Conservation (phyloP, 1,140 invertebrate species). For the Trichogramma pretiosum region DNA sequence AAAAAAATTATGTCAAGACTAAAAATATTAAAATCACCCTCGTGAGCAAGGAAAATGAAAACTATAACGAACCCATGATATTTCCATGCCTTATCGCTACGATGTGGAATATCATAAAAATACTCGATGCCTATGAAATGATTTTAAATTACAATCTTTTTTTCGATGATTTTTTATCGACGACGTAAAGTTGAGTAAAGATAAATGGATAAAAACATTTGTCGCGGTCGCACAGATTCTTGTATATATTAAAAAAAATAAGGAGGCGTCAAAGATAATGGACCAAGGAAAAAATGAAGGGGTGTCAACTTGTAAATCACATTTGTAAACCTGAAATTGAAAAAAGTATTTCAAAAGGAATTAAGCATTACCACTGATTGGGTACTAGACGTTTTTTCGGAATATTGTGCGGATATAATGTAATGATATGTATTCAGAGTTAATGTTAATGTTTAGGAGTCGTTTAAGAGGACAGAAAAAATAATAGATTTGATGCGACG, state of each 20-base stretch:
- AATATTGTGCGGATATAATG: too few relatives aligned
- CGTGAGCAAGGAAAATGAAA: too few relatives aligned
- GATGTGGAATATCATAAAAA: conserved; percentile 39
- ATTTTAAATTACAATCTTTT: conserved; percentile 1
- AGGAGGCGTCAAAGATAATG: conserved; percentile 37
- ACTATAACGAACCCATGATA: conserved; percentile 38
- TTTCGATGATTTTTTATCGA: background rate
- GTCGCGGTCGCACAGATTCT: conserved; percentile 6
- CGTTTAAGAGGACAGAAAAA: too few relatives aligned
- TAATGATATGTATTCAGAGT: too few relatives aligned
- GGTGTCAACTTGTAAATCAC: conserved; percentile 21
- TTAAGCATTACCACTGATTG: too few relatives aligned
- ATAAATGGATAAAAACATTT: conserved; percentile 1
- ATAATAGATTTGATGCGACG: too few relatives aligned
- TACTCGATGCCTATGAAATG: too few relatives aligned
- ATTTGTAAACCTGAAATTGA: conserved; percentile 24
- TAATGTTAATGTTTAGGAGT: too few relatives aligned
- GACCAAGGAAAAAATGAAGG: conserved; percentile 33
- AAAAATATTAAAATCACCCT: conserved; percentile 33
- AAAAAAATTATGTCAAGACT: conserved; percentile 15
- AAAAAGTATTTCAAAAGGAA: conserved; percentile 1
- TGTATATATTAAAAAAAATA: conserved; percentile 41
- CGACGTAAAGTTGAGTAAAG: background rate
- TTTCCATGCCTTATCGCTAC: conserved; percentile 36
- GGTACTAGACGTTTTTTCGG: too few relatives aligned